Evolutionary conservation across 2,888 invertebrate species (phyloP).

Genomic region (Xanthorhoe designata): DNA sequence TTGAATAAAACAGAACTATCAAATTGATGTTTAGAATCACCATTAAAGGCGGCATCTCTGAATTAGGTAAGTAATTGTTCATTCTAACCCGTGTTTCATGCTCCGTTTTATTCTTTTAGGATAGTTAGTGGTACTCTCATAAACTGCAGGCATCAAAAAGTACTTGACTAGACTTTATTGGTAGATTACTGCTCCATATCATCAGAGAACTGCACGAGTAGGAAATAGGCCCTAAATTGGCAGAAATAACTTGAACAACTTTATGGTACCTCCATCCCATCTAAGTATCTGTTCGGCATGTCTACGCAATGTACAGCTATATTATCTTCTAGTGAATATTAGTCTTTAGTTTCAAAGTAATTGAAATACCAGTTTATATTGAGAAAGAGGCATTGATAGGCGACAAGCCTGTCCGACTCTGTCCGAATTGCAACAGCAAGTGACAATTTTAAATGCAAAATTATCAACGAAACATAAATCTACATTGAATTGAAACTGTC

Average conservation of each 20-base stretch:
- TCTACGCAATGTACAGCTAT: too few relatives aligned
- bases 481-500: conserved; percentile 13
- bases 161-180: conserved; percentile 4
- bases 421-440: background rate
- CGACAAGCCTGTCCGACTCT: conserved; percentile 1
- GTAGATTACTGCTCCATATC: background rate
- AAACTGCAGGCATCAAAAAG: conserved; percentile 10
- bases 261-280: background rate
- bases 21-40: conserved; percentile 5
- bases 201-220: background rate
- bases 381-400: background rate
- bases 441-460: conserved; percentile 7
- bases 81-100: conserved; percentile 11
- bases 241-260: background rate
- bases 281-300: background rate
- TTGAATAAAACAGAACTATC: conserved; percentile 19
- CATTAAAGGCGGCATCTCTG: conserved; percentile 21
- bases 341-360: background rate
- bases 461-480: conserved; percentile 15
- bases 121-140: conserved; percentile 11
- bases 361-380: background rate
- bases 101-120: conserved; percentile 21
- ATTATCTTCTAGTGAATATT: background rate
- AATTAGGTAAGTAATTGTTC: conserved; percentile 18
- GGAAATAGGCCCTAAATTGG: background rate